Base-by-base conservation (phyloP, 2,888 invertebrate species). In the Teleogryllus oceanicus region DNA sequence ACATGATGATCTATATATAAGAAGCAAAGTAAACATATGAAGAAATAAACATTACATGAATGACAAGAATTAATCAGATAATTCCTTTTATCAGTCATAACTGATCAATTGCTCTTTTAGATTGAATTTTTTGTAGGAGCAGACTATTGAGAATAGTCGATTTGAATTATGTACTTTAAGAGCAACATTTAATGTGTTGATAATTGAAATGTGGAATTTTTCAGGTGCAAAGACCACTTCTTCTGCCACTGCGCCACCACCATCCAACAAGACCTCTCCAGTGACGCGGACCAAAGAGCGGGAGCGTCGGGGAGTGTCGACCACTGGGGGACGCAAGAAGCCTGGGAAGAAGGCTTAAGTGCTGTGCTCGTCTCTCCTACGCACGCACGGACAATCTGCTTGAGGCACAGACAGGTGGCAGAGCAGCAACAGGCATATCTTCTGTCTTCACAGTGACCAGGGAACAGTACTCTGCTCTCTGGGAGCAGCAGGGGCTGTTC, bases 331-430 rank as follows among this genome's bases (percentile, higher is more conserved):
- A n/a, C 80, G 81, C 78, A 83, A 83, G 82, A 83, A 83, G 79
- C 79, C 80, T 24, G 82, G 82, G 78, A 82, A 82, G 82, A 82
- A 82, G 81, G 82, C 82, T 76, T 82, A 82, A 80, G 77, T 77
- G 77, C 37, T 77, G 62, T n/a, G 62, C 62, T 62, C 62, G 10
- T 37, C 37, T 37, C 37, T 37, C 37, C 37, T 37, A 37, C 37
- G 37, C 37, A n/a, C 62, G 62, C 62, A 62, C 62, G 62, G 62
- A 62, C 62, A 62, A 62, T 62, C 62, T 62, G 62, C 62, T 62
- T 18, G 62, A 62, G 62, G 62, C 62, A 62, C 62, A 62, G 62
- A 62, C 62, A 62, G 49, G 77, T 50, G 77, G 77, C 77, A 77
- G 50, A 50, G 49, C 77, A 77, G 77, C 77, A 77, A 18, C 37